Conservation (phyloP, 2,113 vertebrate species). For the Leucopsar rothschildi region DNA sequence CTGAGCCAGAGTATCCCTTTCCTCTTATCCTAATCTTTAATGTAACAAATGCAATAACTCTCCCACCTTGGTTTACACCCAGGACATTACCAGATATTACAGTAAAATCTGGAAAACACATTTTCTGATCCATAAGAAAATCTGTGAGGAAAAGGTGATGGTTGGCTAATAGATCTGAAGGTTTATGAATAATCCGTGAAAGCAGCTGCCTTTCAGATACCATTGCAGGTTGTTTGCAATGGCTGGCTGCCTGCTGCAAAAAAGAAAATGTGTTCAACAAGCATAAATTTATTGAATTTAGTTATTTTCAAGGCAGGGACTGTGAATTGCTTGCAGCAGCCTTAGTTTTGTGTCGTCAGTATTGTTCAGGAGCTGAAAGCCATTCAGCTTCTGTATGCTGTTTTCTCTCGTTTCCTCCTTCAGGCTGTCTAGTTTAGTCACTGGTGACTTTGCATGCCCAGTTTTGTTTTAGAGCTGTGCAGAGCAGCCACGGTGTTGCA, state of each 20-base stretch:
- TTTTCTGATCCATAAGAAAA: background rate
- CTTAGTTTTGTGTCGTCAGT: slow-evolving; percentile 28
- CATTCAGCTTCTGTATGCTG: background rate
- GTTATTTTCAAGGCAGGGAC: background rate
- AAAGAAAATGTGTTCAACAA: background rate
- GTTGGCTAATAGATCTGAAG: background rate
- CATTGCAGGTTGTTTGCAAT: background rate
- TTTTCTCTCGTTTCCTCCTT: background rate
- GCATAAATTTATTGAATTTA: background rate
- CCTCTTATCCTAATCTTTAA: background rate
- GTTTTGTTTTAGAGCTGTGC: background rate
- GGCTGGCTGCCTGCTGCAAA: background rate
- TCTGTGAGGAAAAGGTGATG: background rate
- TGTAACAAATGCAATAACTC: background rate
- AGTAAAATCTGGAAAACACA: background rate
- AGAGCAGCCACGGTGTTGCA: accelerated
- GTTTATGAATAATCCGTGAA: background rate
- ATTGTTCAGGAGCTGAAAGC: background rate
- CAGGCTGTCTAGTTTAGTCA: background rate
- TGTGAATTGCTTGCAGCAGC: background rate
- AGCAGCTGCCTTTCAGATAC: background rate
- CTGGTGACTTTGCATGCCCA: background rate
- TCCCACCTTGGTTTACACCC: background rate
- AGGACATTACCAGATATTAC: background rate
- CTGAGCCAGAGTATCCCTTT: background rate